Percentiles rank a stretch among this genome's conserved stretches.
Evolutionary conservation across 2,797 vertebrate species (phyloP).

Genomic region (Etheostoma perlongum): DNA sequence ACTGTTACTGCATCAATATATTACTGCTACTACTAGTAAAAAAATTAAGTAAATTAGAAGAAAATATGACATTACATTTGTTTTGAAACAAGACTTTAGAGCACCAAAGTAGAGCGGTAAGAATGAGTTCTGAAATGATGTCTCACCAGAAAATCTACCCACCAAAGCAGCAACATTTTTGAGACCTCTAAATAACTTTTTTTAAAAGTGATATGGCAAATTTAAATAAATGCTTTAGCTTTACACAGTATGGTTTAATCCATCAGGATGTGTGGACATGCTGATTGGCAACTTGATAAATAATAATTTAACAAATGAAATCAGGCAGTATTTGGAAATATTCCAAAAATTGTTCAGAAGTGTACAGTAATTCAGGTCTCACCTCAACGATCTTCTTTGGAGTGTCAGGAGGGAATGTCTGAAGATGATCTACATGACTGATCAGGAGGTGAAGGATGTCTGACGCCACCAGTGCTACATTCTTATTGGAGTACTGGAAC

Average conservation of each 20-base stretch:
- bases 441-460: conserved; percentile 96
- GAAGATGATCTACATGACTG: conserved; percentile 93
- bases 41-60: not conserved
- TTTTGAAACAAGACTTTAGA: not conserved
- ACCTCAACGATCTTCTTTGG: conserved; percentile 98
- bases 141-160: not conserved
- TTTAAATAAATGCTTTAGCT: not conserved
- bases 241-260: not conserved
- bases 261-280: not conserved
- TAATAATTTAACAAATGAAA: conserved; percentile 8
- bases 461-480: conserved; percentile 95
- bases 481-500: conserved; percentile 96
- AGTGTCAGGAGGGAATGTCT: conserved; percentile 92
- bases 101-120: not conserved
- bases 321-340: not conserved
- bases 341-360: not conserved
- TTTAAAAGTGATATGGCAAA: not conserved
- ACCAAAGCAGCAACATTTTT: not conserved
- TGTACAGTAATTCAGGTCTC: conserved; percentile 36
- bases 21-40: not conserved
- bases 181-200: not conserved
- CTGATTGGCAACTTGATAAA: not conserved
- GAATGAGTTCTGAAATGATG: not conserved
- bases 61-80: not conserved
- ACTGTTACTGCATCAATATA: not conserved